Base-by-base conservation (phyloP, 1,140 invertebrate genomes). In the Melipona quadrifasciata region DNA sequence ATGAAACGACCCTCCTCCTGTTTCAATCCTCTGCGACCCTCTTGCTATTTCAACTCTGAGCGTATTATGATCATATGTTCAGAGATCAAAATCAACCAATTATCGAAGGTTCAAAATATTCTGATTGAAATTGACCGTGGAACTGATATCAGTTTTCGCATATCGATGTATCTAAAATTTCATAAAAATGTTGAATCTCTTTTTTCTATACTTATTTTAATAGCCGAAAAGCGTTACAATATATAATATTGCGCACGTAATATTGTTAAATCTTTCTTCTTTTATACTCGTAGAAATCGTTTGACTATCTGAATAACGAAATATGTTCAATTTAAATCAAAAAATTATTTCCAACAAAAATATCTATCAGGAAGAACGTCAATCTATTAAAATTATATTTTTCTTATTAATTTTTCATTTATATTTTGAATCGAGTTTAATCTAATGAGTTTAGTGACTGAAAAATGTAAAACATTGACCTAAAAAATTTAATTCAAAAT, bases 1-100 rank as follows among this genome's bases (percentile, higher is more conserved):
- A 85, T 80, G 84, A 81, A 84, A 84, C 57, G 31, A 39, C 76
- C 17, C 70, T 70, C 51, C 31, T n/a, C 14, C 51, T 21, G 47
- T 21, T 31, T 31, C 51, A 24, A 58, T 24, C 21, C 31, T 58
- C 51, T 31, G 6, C 55, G 11, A 55, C 51, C 61, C 47, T 58
- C 17, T 24, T 17, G 0, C 72, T 47, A 19, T 2, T 72, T 19
- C 14, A 27, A 24, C 24, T n/a, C 34, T 24, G 47, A 72, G 70
- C 47, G 70, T 16, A 27, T 11, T 5, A 4, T 21, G 14, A 51
- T 11, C 5, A 4, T 21, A 12, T 4, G n/a, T 51, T 64, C 34
- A 58, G 14, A 39, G 64, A 3, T 67, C 3, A 21, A 21, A 53
- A 78, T 51, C n/a, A 19, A 68, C 39, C 24, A 79, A 79, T 78